Evolutionary conservation across 2,888 invertebrate genomes (phyloP), one percentile per base, ranked within the genome.

Genomic region (Zygothrica quintamaculata): DNA sequence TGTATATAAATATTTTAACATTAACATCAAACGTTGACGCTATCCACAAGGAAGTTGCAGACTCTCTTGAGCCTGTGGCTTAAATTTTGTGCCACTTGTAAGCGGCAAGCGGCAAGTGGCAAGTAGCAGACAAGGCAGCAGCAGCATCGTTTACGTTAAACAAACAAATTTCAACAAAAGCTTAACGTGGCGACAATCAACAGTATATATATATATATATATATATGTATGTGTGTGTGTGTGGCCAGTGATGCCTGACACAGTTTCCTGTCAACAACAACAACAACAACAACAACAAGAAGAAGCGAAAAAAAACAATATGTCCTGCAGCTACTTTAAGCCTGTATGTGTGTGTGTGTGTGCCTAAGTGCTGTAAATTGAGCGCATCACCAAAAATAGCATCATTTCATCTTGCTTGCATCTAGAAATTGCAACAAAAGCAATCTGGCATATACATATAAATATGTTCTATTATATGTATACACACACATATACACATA

Each of bases 291-390:
- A 43, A 46, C 37, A 47, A 29, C 53, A 42, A 1, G 12, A n/a
- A n/a, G n/a, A n/a, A n/a, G n/a, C n/a, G n/a, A n/a, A n/a, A n/a
- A n/a, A 3, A 12, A 40, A 40, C 16, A 37, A 37, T 8, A 37
- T 11, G 47, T 71, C 52, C 70, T 65, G 43, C 56, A 34, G 39
- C 52, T 31, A n/a, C 25, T 47, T 16, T 22, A 13, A 9, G 40
- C 29, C 18, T 25, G 25, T 39, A 37, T 31, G 33, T 15, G 43
- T 55, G 34, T 47, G 53, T 50, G 43, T 44, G 34, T 37, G 39
- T 25, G 47, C 29, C 39, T 65, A 66, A 71, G 80, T 78, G 80
- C 75, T 75, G 77, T 73, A 79, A 78, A 75, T 79, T 79, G 80
- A 78, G 80, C 77, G 72, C 75, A 78, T 75, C 77, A 60, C 69